phyloP scores from a whole-genome alignment of 2,888 invertebrate genomes.

The Hyalella azteca region DNA sequence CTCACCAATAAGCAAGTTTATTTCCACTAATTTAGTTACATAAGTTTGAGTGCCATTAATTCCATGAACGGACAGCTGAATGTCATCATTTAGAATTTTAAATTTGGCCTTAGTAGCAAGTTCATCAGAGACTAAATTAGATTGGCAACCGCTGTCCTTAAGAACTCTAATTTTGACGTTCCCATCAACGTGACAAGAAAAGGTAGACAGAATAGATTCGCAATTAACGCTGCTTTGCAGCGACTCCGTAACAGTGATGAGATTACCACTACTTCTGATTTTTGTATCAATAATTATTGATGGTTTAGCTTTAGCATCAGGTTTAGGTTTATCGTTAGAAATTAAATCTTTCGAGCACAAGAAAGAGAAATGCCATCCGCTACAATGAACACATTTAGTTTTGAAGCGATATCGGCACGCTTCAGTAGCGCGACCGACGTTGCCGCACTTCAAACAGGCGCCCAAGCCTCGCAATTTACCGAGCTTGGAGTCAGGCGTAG shows the following conservation, averaged over 20 bases:
- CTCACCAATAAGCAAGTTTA: not conserved
- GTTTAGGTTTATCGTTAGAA: not conserved
- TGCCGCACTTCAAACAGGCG: not conserved
- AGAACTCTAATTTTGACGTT: not conserved
- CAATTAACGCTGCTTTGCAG: not conserved
- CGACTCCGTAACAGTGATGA: not conserved
- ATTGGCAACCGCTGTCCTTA: not conserved
- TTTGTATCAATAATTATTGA: not conserved
- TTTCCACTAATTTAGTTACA: not conserved
- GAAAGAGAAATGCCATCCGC: not conserved
- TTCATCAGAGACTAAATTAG: not conserved
- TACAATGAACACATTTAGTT: not conserved
- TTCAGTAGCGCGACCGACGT: not conserved
- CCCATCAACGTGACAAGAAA: not conserved
- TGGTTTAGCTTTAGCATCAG: not conserved
- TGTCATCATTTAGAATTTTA: not conserved
- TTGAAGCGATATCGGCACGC: not conserved
- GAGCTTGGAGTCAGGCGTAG: not conserved
- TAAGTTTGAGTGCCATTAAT: not conserved
- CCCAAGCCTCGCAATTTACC: not conserved
- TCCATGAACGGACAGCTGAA: not conserved
- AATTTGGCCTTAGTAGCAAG: not conserved
- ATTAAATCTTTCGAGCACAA: not conserved
- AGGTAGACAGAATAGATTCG: conserved; percentile 3
- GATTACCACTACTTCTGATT: not conserved